phyloP scores from a whole-genome alignment of 1,140 invertebrate genomes.

The Brachionus angularis region DNA sequence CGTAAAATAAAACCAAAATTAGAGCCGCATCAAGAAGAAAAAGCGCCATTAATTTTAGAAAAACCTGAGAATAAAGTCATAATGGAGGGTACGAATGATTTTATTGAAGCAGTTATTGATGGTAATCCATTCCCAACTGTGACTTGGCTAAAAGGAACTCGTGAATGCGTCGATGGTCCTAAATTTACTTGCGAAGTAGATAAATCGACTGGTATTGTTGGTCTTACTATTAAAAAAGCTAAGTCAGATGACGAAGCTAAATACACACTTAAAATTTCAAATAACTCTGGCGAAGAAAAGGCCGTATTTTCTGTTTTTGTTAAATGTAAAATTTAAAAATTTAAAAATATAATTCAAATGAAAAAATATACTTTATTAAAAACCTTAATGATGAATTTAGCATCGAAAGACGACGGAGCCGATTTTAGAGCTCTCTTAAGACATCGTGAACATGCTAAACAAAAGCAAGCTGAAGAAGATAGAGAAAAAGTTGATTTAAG shows the following conservation, averaged over 20 bases:
- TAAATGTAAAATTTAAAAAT: conserved; percentile 34
- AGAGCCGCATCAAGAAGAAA: conserved; percentile 1
- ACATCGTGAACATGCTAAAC: conserved; percentile 37
- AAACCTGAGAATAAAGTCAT: conserved; percentile 38
- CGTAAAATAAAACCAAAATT: conserved; percentile 40
- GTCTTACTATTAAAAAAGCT: conserved; percentile 7
- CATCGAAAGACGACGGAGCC: conserved; percentile 23
- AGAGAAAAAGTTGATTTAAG: conserved; percentile 27
- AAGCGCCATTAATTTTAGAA: conserved; percentile 26
- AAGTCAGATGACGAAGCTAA: conserved; percentile 29
- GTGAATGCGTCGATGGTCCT: conserved; percentile 1
- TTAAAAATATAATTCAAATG: neutral
- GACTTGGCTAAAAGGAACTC: conserved; percentile 32
- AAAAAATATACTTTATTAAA: neutral
- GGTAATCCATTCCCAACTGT: conserved; percentile 42
- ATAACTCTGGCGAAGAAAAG: conserved; percentile 29
- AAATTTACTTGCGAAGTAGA: conserved; percentile 12
- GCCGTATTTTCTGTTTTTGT: conserved; percentile 8
- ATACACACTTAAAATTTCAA: conserved; percentile 23
- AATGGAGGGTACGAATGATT: neutral
- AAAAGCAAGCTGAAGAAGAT: neutral
- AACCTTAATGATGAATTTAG: too few relatives aligned
- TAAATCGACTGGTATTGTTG: conserved; percentile 23
- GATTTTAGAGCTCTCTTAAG: conserved; percentile 42
- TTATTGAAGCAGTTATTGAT: conserved; percentile 26